Conservation (phyloP, 1,140 invertebrate genomes). For the Platorchestia sp. region DNA sequence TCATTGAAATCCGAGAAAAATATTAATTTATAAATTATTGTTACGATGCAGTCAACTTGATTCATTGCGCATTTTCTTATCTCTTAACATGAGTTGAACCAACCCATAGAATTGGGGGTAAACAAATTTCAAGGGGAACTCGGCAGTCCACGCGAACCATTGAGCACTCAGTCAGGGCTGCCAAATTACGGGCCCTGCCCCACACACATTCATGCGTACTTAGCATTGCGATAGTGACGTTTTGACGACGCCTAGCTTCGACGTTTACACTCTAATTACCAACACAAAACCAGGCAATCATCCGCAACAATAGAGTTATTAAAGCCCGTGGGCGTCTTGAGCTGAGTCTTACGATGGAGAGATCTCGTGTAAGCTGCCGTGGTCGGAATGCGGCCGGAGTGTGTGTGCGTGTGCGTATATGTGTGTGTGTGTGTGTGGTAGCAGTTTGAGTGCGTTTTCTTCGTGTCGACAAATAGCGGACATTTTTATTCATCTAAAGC, state of each 20-base stretch:
- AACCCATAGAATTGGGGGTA: not conserved
- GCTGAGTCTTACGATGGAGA: not conserved
- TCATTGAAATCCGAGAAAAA: not conserved
- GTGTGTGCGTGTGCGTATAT: no score
- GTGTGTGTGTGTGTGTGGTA: no score
- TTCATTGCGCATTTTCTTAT: not conserved
- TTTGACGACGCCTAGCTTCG: not conserved
- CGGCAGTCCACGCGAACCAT: not conserved
- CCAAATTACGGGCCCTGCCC: not conserved
- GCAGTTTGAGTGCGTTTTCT: not conserved
- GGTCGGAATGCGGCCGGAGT: not conserved
- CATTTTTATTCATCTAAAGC: not conserved
- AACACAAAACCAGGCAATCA: slow-evolving; percentile 43
- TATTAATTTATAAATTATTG: not conserved
- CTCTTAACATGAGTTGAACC: not conserved
- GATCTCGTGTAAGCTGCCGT: not conserved
- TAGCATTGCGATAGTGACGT: not conserved
- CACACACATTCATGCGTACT: not conserved
- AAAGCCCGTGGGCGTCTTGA: not conserved
- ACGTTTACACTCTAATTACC: slow-evolving; percentile 23
- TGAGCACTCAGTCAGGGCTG: not conserved
- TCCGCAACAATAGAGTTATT: slow-evolving; percentile 21
- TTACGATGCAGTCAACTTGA: no score
- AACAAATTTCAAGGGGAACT: not conserved
- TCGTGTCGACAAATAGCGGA: not conserved